Evolutionary conservation across 2,113 vertebrate genomes (phyloP).

Genomic region (Melozone crissalis): DNA sequence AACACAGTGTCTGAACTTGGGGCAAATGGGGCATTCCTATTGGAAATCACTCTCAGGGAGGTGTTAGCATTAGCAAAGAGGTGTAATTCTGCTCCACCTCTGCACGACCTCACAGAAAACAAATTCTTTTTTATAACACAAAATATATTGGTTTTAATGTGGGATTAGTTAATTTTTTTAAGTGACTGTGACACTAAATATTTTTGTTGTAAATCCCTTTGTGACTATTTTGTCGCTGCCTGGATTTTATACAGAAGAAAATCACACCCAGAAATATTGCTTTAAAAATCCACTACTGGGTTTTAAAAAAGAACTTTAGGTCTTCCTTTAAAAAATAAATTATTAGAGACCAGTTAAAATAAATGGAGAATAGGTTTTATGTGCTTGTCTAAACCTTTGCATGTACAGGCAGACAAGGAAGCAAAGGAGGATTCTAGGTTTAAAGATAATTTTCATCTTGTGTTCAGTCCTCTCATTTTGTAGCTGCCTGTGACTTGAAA

Average conservation of each 20-base stretch:
- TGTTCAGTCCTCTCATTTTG: not conserved
- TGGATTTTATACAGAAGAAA: not conserved
- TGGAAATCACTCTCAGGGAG: not conserved
- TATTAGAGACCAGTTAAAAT: not conserved
- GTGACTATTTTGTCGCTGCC: not conserved
- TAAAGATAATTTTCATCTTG: not conserved
- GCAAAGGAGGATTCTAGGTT: not conserved
- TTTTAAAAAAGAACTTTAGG: not conserved
- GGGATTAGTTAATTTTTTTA: not conserved
- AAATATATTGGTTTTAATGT: not conserved
- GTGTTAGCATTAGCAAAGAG: not conserved
- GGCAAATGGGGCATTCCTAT: not conserved
- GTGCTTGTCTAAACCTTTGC: not conserved
- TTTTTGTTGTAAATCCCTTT: not conserved
- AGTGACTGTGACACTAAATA: not conserved
- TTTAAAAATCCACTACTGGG: not conserved
- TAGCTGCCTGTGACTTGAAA: not conserved
- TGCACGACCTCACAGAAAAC: not conserved
- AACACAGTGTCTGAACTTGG: not conserved
- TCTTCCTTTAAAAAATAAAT: not conserved
- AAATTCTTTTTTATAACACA: not conserved
- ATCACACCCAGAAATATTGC: not conserved
- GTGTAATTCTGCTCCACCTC: not conserved
- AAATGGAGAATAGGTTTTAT: not conserved
- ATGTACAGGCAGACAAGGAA: not conserved